These are phyloP conservation scores for Larimichthys polyactis DNA, from an alignment of 2,113 vertebrate species.

Conservation along the genomic window DNA sequence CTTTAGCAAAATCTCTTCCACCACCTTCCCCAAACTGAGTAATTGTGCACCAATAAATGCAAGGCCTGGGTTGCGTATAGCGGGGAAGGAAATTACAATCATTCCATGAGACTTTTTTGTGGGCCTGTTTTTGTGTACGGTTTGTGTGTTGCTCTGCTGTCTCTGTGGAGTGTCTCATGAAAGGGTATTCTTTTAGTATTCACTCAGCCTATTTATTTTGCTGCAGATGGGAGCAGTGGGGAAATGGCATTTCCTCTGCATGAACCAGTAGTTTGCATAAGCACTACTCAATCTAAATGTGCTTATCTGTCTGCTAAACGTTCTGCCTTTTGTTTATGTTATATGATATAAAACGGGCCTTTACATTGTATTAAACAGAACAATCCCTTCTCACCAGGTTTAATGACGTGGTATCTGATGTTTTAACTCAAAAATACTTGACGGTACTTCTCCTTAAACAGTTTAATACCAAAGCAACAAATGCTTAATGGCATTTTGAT, in stretches of 20 bases:
- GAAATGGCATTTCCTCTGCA: conserved; percentile 73
- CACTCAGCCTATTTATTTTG: conserved; percentile 63
- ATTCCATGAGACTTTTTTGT: conserved; percentile 64
- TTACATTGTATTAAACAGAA: conserved; percentile 8
- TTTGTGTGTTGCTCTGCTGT: conserved; percentile 52
- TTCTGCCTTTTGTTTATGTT: conserved; percentile 37
- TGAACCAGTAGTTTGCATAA: conserved; percentile 55
- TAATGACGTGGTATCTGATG: not conserved
- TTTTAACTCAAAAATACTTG: not conserved
- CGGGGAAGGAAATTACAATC: conserved; percentile 69
- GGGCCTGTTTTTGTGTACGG: conserved; percentile 52
- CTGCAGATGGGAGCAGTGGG: conserved; percentile 59
- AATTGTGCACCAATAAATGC: conserved; percentile 62
- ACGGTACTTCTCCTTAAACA: not conserved
- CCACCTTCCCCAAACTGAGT: conserved; percentile 63
- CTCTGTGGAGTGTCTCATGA: conserved; percentile 57
- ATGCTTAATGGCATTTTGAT: conserved; percentile 19
- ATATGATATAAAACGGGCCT: not conserved
- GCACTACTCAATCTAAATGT: conserved; percentile 46
- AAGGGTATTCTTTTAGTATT: conserved; percentile 63
- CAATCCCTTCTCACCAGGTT: not conserved
- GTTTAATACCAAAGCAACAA: conserved; percentile 3
- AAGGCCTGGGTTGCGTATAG: conserved; percentile 24
- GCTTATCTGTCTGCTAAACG: conserved; percentile 35
- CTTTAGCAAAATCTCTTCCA: conserved; percentile 44